A percentile compares a stretch with the other conserved stretches of the same genome.
These are phyloP conservation scores for Zophobas atratus DNA, from an alignment of 1,140 invertebrate species.

Conservation along the genomic window DNA sequence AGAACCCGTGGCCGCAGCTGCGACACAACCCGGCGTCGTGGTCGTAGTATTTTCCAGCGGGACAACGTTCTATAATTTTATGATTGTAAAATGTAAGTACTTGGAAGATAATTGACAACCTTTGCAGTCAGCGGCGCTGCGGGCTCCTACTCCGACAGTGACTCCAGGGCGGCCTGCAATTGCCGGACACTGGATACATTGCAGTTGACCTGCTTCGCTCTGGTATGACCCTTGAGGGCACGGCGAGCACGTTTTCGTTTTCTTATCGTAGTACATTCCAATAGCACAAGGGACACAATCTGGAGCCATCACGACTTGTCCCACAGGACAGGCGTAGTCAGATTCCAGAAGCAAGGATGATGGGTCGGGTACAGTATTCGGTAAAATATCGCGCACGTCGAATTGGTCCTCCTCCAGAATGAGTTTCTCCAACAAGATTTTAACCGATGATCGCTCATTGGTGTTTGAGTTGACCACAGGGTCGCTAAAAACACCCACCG, in stretches of 20 bases:
- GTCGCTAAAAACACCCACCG: conserved; percentile 76
- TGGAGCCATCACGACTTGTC: conserved; percentile 93
- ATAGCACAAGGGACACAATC: conserved; percentile 95
- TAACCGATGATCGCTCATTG: conserved; percentile 88
- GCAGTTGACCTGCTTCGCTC: conserved; percentile 91
- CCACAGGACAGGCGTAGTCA: conserved; percentile 93
- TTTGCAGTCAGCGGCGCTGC: conserved; percentile 92
- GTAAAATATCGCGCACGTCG: conserved; percentile 92
- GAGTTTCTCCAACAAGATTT: conserved; percentile 86
- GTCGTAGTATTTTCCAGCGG: conserved; percentile 93
- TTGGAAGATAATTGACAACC: conserved; percentile 69
- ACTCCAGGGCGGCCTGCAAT: conserved; percentile 91
- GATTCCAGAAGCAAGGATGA: conserved; percentile 88
- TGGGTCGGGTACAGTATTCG: conserved; percentile 94
- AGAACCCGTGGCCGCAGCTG: conserved; percentile 95
- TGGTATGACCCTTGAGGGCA: conserved; percentile 95
- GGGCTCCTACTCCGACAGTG: conserved; percentile 88
- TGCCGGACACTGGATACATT: conserved; percentile 89
- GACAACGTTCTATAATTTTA: conserved; percentile 82
- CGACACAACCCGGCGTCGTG: conserved; percentile 87
- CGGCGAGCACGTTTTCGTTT: conserved; percentile 82
- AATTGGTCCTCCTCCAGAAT: conserved; percentile 95
- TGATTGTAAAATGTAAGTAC: conserved; percentile 2
- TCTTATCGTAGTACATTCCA: conserved; percentile 89
- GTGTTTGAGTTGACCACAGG: conserved; percentile 89